Conservation (phyloP, 2,113 vertebrate species). For the Pterocles orientalis region DNA sequence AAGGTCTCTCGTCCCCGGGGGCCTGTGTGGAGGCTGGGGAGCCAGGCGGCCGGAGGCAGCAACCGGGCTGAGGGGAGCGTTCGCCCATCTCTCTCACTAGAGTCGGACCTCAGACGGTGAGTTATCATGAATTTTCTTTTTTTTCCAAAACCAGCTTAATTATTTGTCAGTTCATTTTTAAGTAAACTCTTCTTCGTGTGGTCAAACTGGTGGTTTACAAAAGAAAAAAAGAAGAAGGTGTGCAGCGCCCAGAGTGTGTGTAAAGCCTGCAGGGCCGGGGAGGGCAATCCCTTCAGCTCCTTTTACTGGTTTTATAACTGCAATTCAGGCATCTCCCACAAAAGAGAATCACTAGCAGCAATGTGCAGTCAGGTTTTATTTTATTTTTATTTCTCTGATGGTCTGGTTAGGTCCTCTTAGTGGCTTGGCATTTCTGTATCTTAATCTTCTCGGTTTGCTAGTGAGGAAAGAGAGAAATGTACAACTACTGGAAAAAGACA, state of each 20-base stretch:
- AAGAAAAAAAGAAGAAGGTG: neutral
- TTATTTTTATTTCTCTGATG: constrained; percentile 25
- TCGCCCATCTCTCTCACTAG: fast-evolving
- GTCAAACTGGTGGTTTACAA: neutral
- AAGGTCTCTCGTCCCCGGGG: fast-evolving
- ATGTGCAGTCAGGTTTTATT: neutral
- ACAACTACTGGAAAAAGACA: neutral
- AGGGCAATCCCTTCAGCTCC: neutral
- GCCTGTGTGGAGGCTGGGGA: fast-evolving
- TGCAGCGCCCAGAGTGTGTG: neutral
- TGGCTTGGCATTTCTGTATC: constrained; percentile 39
- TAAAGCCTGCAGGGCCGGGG: neutral
- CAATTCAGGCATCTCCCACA: neutral
- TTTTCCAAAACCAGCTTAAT: neutral
- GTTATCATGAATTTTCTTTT: neutral
- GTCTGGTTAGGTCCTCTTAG: neutral
- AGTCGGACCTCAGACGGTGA: neutral
- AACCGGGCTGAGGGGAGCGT: neutral
- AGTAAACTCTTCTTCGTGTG: neutral
- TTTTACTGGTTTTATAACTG: constrained; percentile 2
- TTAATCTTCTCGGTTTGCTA: constrained; percentile 8
- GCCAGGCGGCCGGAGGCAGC: too few relatives aligned
- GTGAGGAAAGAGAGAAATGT: neutral
- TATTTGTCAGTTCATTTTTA: neutral
- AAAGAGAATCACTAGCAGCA: constrained; percentile 48